phyloP scores from a whole-genome alignment of 2,113 vertebrate genomes.

The Coturnix japonica region DNA sequence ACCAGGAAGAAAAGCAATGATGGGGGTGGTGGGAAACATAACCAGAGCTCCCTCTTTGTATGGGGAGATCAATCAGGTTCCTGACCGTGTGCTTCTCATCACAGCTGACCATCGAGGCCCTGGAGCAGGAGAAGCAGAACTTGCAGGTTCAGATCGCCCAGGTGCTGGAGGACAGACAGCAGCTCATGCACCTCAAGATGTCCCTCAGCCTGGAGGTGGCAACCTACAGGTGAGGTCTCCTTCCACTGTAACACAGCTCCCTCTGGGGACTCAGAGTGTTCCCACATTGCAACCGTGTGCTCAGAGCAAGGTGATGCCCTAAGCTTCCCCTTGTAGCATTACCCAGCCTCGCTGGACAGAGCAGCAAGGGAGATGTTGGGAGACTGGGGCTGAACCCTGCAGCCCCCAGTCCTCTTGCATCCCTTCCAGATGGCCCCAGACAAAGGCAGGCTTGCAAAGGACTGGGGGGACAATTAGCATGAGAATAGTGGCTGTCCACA shows the following conservation, averaged over 20 bases:
- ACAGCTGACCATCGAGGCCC: constrained; percentile 74
- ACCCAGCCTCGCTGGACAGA: neutral
- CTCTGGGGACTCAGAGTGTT: neutral
- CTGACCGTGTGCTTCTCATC: neutral
- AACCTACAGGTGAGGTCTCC: constrained; percentile 74
- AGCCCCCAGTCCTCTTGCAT: neutral
- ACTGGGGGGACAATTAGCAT: constrained; percentile 74
- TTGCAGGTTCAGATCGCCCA: constrained; percentile 77
- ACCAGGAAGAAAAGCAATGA: neutral
- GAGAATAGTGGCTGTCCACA: constrained; percentile 70
- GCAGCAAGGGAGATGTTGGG: neutral
- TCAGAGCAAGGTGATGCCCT: neutral
- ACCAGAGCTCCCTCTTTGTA: neutral
- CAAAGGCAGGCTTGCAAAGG: constrained; percentile 64
- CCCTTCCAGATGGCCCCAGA: constrained; percentile 69
- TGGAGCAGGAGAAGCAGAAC: constrained; percentile 80
- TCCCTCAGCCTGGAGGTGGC: constrained; percentile 81
- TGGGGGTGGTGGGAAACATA: neutral
- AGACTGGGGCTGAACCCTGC: constrained; percentile 15
- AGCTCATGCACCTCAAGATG: constrained; percentile 81
- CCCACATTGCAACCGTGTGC: rapidly evolving
- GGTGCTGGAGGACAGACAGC: constrained; percentile 78
- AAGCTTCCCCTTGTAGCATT: neutral
- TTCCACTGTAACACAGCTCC: neutral
- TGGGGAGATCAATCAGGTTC: neutral